Evolutionary conservation across 2,113 vertebrate species (phyloP).

Genomic region (Mesembrinibis cayennensis): DNA sequence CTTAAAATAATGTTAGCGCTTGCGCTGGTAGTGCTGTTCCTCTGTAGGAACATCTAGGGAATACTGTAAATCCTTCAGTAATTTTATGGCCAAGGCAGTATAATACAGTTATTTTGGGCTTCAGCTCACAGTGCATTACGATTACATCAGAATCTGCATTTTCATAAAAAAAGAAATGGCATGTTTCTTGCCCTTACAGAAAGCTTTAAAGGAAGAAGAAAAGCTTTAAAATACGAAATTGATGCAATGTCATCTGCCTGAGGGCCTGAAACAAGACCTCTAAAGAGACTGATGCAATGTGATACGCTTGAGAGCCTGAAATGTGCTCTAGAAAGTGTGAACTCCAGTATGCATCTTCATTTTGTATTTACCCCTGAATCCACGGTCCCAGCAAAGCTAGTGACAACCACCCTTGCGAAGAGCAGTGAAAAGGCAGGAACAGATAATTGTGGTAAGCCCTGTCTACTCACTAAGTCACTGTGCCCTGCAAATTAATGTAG

Average conservation of each 20-base stretch:
- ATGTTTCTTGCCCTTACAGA: neutral
- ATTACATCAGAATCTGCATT: slow-evolving; percentile 6
- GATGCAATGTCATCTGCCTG: neutral
- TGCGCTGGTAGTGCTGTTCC: neutral
- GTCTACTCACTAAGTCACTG: neutral
- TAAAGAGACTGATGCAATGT: neutral
- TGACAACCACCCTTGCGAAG: neutral
- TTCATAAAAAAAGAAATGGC: neutral
- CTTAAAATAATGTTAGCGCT: neutral
- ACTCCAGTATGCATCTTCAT: neutral
- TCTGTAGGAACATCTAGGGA: neutral
- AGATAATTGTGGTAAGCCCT: neutral
- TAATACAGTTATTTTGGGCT: neutral
- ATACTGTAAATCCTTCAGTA: slow-evolving; percentile 5
- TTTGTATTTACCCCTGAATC: neutral
- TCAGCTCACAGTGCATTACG: neutral
- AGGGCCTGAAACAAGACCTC: slow-evolving; percentile 8
- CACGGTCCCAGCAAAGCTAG: neutral
- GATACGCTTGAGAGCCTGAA: neutral
- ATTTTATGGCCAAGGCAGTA: neutral
- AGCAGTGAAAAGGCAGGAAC: neutral
- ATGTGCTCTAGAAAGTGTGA: neutral
- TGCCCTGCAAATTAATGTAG: neutral
- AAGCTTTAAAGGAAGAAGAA: neutral
- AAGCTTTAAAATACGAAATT: neutral